Evolutionary conservation across 2,113 vertebrate genomes (phyloP).

Genomic region (Gallinago paraguaiae): DNA sequence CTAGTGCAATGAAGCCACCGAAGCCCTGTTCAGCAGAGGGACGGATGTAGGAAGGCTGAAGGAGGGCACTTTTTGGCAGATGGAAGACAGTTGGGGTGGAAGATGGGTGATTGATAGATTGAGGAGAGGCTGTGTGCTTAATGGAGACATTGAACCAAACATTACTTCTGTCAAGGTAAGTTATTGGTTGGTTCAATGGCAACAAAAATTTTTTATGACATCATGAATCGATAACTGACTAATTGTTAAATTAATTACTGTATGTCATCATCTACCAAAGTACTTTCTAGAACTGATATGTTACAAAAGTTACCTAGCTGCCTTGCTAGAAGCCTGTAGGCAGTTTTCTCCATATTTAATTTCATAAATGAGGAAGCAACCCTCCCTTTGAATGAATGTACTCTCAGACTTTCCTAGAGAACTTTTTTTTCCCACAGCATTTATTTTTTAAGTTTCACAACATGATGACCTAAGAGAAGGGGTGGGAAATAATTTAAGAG

Average conservation of each 20-base stretch:
- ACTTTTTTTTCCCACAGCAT: not conserved
- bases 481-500: not conserved
- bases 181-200: constrained; percentile 55
- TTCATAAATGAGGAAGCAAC: not conserved
- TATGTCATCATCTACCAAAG: constrained; percentile 58
- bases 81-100: not conserved
- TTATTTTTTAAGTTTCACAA: not conserved
- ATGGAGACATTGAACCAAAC: constrained; percentile 42
- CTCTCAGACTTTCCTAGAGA: not conserved
- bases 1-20: not conserved
- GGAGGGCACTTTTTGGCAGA: not conserved
- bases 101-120: not conserved
- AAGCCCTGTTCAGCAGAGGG: not conserved
- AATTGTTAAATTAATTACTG: constrained; percentile 73
- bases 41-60: not conserved
- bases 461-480: not conserved
- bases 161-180: constrained; percentile 53
- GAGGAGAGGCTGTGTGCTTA: not conserved
- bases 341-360: not conserved
- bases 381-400: not conserved
- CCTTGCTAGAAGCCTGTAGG: not conserved
- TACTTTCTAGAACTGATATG: constrained; percentile 50
- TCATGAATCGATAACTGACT: constrained; percentile 60
- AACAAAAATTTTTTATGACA: constrained; percentile 58
- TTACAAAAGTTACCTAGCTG: constrained; percentile 35